Evolutionary conservation across 2,888 invertebrate genomes (phyloP).

Genomic region (Coelinius sp.): DNA sequence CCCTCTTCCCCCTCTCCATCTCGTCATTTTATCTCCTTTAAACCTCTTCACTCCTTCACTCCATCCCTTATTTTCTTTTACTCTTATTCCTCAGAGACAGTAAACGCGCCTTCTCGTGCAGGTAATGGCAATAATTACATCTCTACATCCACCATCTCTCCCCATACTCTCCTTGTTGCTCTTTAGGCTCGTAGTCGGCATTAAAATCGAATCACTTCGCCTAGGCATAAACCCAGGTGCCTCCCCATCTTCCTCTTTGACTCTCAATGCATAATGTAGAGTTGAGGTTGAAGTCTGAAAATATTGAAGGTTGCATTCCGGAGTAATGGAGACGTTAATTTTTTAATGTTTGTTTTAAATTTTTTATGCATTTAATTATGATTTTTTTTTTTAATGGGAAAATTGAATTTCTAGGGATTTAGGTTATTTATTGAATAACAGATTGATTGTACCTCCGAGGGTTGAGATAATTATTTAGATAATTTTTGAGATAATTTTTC

Average conservation of each 20-base stretch:
- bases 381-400: no score
- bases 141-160: slow-evolving; percentile 13
- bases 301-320: slow-evolving; percentile 30
- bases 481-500: no score
- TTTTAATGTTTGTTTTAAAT: neutral
- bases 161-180: slow-evolving; percentile 24
- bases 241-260: neutral
- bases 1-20: slow-evolving; percentile 41
- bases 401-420: no score
- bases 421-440: no score
- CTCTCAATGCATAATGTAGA: neutral
- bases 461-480: no score
- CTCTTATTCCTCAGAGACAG: slow-evolving; percentile 44
- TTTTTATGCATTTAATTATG: neutral
- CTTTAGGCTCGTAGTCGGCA: slow-evolving; percentile 57
- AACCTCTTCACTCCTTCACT: slow-evolving; percentile 20
- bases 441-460: no score
- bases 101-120: slow-evolving; percentile 64
- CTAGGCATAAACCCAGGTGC: slow-evolving; percentile 32
- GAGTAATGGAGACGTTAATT: slow-evolving; percentile 35
- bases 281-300: slow-evolving; percentile 13
- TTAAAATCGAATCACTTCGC: slow-evolving; percentile 63
- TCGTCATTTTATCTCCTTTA: slow-evolving; percentile 25
- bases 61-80: slow-evolving; percentile 27
- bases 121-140: slow-evolving; percentile 65